These are phyloP conservation scores for Eupithecia subfuscata DNA, from an alignment of 2,888 invertebrate genomes.

Conservation along the genomic window DNA sequence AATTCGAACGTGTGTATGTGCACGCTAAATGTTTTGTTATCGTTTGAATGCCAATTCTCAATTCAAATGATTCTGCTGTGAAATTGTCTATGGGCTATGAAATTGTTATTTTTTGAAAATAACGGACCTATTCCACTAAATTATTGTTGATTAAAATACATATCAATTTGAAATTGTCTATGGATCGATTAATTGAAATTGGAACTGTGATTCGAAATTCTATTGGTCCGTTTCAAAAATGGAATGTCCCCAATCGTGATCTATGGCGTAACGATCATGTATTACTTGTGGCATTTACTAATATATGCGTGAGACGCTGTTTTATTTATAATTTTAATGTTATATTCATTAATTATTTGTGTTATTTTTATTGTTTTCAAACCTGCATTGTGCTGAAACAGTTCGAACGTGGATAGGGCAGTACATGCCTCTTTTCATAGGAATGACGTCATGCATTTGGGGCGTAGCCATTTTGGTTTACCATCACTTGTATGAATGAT, in stretches of 20 bases:
- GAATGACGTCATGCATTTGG: slow-evolving; percentile 95
- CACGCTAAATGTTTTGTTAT: slow-evolving; percentile 6
- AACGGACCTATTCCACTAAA: slow-evolving; percentile 30
- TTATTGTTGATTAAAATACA: slow-evolving; percentile 14
- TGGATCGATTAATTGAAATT: slow-evolving; percentile 51
- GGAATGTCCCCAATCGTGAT: slow-evolving; percentile 47
- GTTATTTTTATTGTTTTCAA: slow-evolving; percentile 31
- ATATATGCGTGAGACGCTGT: slow-evolving; percentile 65
- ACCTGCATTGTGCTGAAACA: slow-evolving; percentile 72
- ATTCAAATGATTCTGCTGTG: slow-evolving; percentile 6
- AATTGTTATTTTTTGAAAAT: slow-evolving; percentile 15
- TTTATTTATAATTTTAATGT: slow-evolving; percentile 34
- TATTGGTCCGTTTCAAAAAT: slow-evolving; percentile 58
- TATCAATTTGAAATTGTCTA: slow-evolving; percentile 27
- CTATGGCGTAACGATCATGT: slow-evolving; percentile 65
- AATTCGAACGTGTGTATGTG: neutral
- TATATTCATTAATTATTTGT: slow-evolving; percentile 40
- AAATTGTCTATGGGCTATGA: slow-evolving; percentile 1
- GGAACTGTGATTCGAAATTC: slow-evolving; percentile 72
- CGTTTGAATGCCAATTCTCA: neutral
- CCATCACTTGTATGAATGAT: slow-evolving; percentile 74
- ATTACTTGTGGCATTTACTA: slow-evolving; percentile 75
- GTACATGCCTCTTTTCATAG: slow-evolving; percentile 92
- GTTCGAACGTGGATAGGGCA: slow-evolving; percentile 85
- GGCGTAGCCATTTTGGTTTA: slow-evolving; percentile 85